phyloP scores from a whole-genome alignment of 2,888 invertebrate genomes.

The Serrognathus titanus region DNA sequence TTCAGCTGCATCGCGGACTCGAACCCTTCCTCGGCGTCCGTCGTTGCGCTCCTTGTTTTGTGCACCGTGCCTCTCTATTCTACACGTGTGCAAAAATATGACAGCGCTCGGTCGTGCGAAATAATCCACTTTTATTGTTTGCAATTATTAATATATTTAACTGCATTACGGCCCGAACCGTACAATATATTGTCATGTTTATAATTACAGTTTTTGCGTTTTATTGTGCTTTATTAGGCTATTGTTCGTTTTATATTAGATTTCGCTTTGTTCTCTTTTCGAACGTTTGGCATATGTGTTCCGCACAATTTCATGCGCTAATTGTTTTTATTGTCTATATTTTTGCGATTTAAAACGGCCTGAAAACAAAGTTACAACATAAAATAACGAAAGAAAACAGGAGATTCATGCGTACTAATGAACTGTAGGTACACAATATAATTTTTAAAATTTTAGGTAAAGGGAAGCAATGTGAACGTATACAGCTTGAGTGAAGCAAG shows the following conservation, averaged over 20 bases:
- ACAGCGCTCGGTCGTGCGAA: constrained; percentile 41
- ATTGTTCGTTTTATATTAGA: constrained; percentile 46
- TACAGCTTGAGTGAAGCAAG: too few relatives aligned
- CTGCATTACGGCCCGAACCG: constrained; percentile 42
- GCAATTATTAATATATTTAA: constrained; percentile 49
- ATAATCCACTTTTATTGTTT: constrained; percentile 49
- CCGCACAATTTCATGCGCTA: constrained; percentile 43
- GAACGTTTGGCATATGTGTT: constrained; percentile 41
- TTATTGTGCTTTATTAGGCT: constrained; percentile 45
- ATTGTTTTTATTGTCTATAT: constrained; percentile 32
- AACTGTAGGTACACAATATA: too few relatives aligned
- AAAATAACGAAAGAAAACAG: too few relatives aligned
- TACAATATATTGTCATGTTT: constrained; percentile 43
- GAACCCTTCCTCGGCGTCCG: constrained; percentile 20
- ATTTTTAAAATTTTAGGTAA: too few relatives aligned
- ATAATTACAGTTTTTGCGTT: constrained; percentile 46
- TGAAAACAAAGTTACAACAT: too few relatives aligned
- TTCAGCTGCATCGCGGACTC: constrained; percentile 21
- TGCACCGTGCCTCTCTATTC: constrained; percentile 15
- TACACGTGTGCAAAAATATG: constrained; percentile 32
- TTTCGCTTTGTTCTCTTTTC: constrained; percentile 39
- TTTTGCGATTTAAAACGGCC: constrained; percentile 26
- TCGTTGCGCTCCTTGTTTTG: constrained; percentile 9
- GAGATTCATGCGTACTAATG: too few relatives aligned
- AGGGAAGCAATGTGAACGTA: too few relatives aligned